phyloP scores from a whole-genome alignment of 2,888 invertebrate genomes.

The Drosophila paramelanica region DNA sequence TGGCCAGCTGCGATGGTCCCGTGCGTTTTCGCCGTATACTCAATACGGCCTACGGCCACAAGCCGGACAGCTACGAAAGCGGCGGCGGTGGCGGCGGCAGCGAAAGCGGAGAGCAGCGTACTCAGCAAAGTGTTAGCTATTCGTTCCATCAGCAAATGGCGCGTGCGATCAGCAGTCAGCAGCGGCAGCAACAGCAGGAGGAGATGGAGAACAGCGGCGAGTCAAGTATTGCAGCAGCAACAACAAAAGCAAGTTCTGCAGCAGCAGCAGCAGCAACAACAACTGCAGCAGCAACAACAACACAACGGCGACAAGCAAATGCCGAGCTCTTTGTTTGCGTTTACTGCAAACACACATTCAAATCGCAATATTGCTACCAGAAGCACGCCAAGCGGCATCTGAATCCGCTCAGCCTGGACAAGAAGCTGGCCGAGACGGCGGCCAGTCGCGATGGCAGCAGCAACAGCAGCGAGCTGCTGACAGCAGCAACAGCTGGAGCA shows the following conservation, averaged over 20 bases:
- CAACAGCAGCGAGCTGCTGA: conserved; percentile 6
- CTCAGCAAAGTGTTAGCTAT: conserved; percentile 83
- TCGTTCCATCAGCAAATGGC: conserved; percentile 85
- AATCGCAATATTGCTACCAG: conserved; percentile 94
- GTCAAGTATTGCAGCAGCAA: conserved; percentile 59
- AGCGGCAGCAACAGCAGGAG: conserved; percentile 77
- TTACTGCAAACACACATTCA: conserved; percentile 92
- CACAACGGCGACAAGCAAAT: conserved; percentile 43
- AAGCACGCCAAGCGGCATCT: conserved; percentile 90
- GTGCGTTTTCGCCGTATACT: conserved; percentile 94
- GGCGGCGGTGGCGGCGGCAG: conserved; percentile 53
- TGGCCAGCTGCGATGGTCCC: conserved; percentile 97
- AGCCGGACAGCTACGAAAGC: conserved; percentile 78
- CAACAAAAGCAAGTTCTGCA: conserved; percentile 53
- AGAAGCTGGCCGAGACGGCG: conserved; percentile 40
- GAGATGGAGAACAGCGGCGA: conserved; percentile 57
- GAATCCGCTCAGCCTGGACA: conserved; percentile 87
- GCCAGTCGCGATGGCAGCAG: conserved; percentile 10
- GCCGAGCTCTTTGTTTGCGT: conserved; percentile 88
- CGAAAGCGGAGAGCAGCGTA: conserved; percentile 72
- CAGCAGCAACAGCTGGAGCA: conserved; percentile 7
- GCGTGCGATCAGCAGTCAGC: conserved; percentile 83
- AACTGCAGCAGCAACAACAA: conserved; percentile 25
- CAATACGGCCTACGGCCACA: conserved; percentile 90
- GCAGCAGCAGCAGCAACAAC: conserved; percentile 48